Base-by-base conservation (phyloP, 2,113 vertebrate species). In the Etia nguti region DNA sequence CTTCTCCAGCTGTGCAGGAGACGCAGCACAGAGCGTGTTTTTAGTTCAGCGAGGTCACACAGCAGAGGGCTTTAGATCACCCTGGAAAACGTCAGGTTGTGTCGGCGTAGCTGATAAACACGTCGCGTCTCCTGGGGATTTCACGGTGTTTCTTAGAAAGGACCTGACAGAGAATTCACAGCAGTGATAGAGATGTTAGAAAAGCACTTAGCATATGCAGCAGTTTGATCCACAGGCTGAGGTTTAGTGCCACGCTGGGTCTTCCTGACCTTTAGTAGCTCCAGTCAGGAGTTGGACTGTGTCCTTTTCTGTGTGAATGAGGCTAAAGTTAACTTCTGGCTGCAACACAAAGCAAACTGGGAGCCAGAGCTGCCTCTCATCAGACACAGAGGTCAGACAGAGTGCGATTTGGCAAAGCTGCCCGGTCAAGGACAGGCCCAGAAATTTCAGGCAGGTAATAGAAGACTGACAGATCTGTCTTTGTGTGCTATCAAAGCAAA, bases 311-410 rank as follows among this genome's bases (percentile, higher is more conserved):
- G 59, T 84, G 36, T 83, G 81, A 88, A 90, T 22, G 81, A 65
- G 84, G n/a, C 62, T 85, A 22, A 87, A 83, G 55, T 86, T 79
- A 62, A 77, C 68, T 83, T 13, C 93, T 95, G 92, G 93, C 92
- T 86, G 83, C 48, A 92, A 85, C 94, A 94, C 92, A 96, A 94
- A 96, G 94, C 83, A 65, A 93, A 89, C 84, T 56, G 75, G 84
- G 90, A 91, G 92, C 48, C 82, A 88, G 88, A 92, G 82, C 83
- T 59, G 4, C 80, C 46, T 80, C 36, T 62, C 48, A 48, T 85
- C 75, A 83, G 43, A 87, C 79, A 8, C 16, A 5, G 85, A 68
- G 91, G 82, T 90, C 82, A 91, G 88, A 81, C 80, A 24, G 83
- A 80, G 62, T 38, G 81, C 82, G 43, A 62, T 56, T 83, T 4